Evolutionary conservation across 2,113 vertebrate genomes (phyloP), one percentile per base, ranked within the genome.

Genomic region (Anser brachyrhynchus): DNA sequence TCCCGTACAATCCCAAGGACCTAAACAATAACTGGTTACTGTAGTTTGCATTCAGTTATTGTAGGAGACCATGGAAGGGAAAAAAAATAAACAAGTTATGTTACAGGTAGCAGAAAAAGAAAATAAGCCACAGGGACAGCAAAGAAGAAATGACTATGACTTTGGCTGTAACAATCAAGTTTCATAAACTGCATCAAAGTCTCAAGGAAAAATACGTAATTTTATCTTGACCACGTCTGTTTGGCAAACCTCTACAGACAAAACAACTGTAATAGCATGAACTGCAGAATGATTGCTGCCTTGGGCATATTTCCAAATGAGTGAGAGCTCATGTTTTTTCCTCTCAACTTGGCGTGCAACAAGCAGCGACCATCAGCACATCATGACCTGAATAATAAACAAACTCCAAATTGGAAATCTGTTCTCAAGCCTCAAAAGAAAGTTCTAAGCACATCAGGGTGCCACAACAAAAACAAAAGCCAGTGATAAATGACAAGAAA

Each of bases 121-220:
- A 87, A 87, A 41, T 72, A 70, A 88, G 44, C 31, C 78, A 95
- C 85, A 93, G n/a, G 26, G 54, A 82, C 39, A n/a, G 62, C 31
- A 78, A 71, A 58, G 31, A 95, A 84, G 20, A 43, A 74, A 89
- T 89, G n/a, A 57, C 29, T 69, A 10, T 3, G 21, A 33, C 14
- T 92, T 89, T 76, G 70, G 33, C 49, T 79, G 20, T 72, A 89
- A 93, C 54, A 92, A 90, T 69, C 33, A 90, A 78, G 46, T 59
- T 58, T 83, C 64, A n/a, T 59, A 46, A 81, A 66, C 62, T 76
- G 18, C 86, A 94, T 86, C 77, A 78, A 96, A 71, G 49, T 44
- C 73, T 93, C 95, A 94, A 93, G 89, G 90, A 94, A 89, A 96
- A 95, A 84, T 37, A 90, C 55, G 66, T 84, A 75, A 92, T 95